Conservation (phyloP, 2,113 vertebrate species). For the Melanotaenia duboulayi region DNA sequence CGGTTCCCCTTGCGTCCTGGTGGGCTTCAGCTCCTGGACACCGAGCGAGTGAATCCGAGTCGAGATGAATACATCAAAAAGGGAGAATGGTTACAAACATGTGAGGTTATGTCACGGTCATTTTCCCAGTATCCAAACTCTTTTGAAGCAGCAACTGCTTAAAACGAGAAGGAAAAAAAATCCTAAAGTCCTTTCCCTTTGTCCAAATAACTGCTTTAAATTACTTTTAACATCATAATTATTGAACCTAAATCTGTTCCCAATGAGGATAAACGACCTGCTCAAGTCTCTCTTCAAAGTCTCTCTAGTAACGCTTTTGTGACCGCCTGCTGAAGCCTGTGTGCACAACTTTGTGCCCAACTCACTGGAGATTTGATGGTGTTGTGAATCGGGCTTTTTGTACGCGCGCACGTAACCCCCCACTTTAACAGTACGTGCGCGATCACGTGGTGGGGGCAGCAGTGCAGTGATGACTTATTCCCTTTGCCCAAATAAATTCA, state of each 20-base stretch:
- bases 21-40: slow-evolving; percentile 19
- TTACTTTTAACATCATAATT: slow-evolving; percentile 2
- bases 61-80: not conserved
- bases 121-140: slow-evolving; percentile 15
- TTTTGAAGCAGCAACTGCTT: not conserved
- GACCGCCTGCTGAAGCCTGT: not conserved
- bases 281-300: too few relatives aligned
- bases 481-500: not conserved
- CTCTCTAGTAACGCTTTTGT: not conserved
- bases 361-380: slow-evolving; percentile 42
- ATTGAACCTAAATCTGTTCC: slow-evolving; percentile 8
- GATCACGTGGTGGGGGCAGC: slow-evolving; percentile 44
- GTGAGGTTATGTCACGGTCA: slow-evolving; percentile 53
- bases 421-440: slow-evolving; percentile 63
- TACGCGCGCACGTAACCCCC: slow-evolving; percentile 48
- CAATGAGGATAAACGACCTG: not conserved
- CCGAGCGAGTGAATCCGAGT: slow-evolving; percentile 7
- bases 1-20: slow-evolving; percentile 12
- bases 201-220: not conserved
- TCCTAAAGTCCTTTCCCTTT: slow-evolving; percentile 5
- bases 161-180: slow-evolving; percentile 5
- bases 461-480: not conserved
- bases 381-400: slow-evolving; percentile 57
- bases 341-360: slow-evolving; percentile 37
- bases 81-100: not conserved